These are phyloP conservation scores for Trachelus tabidus DNA, from an alignment of 2,888 invertebrate species.

Conservation along the genomic window DNA sequence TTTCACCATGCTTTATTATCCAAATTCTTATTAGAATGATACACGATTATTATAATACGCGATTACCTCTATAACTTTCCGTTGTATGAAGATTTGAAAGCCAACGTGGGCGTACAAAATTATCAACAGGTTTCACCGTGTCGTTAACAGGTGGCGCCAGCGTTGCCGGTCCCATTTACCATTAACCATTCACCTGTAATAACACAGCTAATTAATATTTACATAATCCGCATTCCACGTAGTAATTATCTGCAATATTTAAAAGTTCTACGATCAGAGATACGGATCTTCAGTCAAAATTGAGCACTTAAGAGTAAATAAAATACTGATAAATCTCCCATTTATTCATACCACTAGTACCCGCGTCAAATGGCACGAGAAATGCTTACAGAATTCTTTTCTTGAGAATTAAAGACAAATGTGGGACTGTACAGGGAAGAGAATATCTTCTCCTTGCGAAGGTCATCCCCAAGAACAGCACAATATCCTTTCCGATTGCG, in stretches of 20 bases:
- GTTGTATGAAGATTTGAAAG: background rate
- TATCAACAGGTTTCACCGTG: background rate
- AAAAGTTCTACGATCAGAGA: background rate
- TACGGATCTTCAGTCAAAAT: background rate
- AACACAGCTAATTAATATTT: background rate
- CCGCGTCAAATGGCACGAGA: background rate
- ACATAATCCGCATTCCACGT: background rate
- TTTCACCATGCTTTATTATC: background rate
- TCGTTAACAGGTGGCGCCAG: background rate
- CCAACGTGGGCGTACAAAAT: background rate
- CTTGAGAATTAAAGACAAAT: background rate
- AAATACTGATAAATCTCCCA: background rate
- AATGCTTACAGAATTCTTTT: background rate
- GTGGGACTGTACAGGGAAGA: background rate
- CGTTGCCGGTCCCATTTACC: background rate
- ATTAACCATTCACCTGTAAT: background rate
- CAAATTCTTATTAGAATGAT: background rate
- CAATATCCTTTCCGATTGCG: background rate
- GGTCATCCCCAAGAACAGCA: background rate
- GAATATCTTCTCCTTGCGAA: background rate
- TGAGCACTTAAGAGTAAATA: background rate
- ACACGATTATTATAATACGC: background rate
- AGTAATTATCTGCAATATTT: background rate
- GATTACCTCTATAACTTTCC: background rate
- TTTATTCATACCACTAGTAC: background rate